Percentiles rank a stretch among this genome's conserved stretches.
phyloP scores from a whole-genome alignment of 2,888 invertebrate species.

The Lapara coniferarum region DNA sequence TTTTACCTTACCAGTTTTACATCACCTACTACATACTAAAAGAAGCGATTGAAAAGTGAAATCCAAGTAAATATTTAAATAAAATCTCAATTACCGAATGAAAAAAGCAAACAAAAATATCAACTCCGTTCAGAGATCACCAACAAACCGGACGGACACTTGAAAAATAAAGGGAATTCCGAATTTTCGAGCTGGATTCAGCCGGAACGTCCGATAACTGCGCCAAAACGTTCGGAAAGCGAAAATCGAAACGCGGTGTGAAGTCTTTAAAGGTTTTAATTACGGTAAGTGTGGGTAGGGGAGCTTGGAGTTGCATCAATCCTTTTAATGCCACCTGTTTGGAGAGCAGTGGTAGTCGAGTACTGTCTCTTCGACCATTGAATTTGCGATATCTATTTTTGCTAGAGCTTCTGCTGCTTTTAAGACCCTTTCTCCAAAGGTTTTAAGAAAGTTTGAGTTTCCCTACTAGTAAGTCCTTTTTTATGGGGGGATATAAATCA shows the following conservation, averaged over 20 bases:
- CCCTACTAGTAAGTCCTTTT: too few species aligned
- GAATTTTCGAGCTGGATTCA: constrained; percentile 33
- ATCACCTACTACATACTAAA: too few species aligned
- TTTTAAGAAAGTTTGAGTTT: too few species aligned
- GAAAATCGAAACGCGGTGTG: constrained; percentile 59
- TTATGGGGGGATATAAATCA: too few species aligned
- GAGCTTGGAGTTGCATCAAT: constrained; percentile 63
- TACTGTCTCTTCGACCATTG: too few species aligned
- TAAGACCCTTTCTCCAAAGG: too few species aligned
- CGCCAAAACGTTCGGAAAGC: constrained; percentile 49
- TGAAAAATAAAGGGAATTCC: neutral
- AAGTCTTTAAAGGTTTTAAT: constrained; percentile 77
- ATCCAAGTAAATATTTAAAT: too few species aligned
- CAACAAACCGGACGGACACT: neutral
- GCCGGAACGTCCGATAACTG: constrained; percentile 42
- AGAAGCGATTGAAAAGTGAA: too few species aligned
- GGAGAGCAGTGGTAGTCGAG: neutral
- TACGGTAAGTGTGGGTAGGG: constrained; percentile 67
- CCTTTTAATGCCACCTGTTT: constrained; percentile 62
- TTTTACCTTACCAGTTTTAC: too few species aligned
- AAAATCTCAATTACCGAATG: neutral
- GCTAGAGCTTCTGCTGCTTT: too few species aligned
- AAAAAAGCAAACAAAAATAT: neutral
- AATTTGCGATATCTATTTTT: too few species aligned
- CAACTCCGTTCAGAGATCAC: neutral